Evolutionary conservation across 2,113 vertebrate species (phyloP).

Genomic region (Ibidorhyncha struthersii): DNA sequence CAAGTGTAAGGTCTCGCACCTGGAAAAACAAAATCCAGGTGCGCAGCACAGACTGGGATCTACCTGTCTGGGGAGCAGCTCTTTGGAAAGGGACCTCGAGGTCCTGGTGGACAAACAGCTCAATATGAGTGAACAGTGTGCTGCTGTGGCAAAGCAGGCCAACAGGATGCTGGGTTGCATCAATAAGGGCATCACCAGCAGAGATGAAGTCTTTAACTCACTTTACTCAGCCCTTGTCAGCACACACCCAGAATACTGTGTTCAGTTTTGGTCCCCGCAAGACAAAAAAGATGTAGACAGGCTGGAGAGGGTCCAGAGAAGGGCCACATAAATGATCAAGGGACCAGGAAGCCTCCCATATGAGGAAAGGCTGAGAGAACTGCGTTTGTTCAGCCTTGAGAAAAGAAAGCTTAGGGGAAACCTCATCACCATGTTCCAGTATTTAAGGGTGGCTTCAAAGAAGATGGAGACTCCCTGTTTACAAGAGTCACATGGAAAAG

Average conservation of each 20-base stretch:
- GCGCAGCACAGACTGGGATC: neutral
- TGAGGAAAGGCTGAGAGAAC: neutral
- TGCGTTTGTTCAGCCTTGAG: neutral
- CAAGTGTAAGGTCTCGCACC: neutral
- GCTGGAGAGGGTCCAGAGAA: neutral
- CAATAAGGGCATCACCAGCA: neutral
- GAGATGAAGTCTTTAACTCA: neutral
- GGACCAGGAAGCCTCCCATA: neutral
- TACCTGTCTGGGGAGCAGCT: neutral
- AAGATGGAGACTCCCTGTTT: neutral
- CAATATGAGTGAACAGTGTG: neutral
- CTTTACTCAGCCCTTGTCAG: neutral
- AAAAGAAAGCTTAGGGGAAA: no score
- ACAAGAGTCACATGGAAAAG: neutral
- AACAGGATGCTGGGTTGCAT: neutral
- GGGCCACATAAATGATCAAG: neutral
- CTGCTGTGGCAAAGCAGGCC: neutral
- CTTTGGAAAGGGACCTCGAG: neutral
- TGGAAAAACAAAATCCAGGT: neutral
- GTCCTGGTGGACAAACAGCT: neutral
- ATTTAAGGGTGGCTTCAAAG: neutral
- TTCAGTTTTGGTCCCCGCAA: neutral
- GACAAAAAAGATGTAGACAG: neutral
- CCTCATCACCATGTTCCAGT: no score
- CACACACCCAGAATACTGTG: neutral